Conservation (phyloP, 2,797 vertebrate species). For the Lycodopsis pacificus region DNA sequence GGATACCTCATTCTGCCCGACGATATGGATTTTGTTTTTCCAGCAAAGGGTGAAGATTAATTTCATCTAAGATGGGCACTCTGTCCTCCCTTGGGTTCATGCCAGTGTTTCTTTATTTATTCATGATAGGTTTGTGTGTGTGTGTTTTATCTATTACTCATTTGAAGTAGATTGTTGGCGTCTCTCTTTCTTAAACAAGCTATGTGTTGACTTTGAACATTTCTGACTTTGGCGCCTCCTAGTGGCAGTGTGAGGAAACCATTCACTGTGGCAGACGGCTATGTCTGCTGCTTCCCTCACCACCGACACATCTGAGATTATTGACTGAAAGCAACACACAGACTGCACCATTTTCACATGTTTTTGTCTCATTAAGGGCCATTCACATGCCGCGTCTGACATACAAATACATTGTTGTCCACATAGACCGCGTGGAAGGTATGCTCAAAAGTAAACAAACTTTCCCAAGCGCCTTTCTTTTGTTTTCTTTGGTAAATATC, state of each 20-base stretch:
- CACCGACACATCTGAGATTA: neutral
- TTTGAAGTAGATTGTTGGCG: neutral
- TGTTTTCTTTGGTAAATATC: too few relatives aligned
- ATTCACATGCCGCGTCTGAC: too few relatives aligned
- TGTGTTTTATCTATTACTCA: neutral
- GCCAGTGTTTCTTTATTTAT: neutral
- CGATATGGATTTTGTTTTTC: neutral
- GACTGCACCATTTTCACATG: too few relatives aligned
- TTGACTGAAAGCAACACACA: neutral
- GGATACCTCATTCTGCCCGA: slow-evolving; percentile 17
- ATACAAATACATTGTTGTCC: too few relatives aligned
- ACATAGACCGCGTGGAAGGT: too few relatives aligned
- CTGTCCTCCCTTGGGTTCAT: neutral
- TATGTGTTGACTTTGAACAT: neutral
- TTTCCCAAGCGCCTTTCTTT: too few relatives aligned
- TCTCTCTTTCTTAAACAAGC: neutral
- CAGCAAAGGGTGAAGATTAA: neutral
- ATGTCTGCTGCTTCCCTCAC: neutral
- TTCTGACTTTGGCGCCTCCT: slow-evolving; percentile 5
- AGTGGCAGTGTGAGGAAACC: neutral
- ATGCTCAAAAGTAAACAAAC: too few relatives aligned
- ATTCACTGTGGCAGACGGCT: neutral
- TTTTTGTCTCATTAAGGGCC: too few relatives aligned
- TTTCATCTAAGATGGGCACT: neutral
- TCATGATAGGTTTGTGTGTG: neutral